Percentiles rank a stretch among this genome's conserved stretches.
These are phyloP conservation scores for Psittacula echo DNA, from an alignment of 2,797 vertebrate genomes.

Conservation along the genomic window DNA sequence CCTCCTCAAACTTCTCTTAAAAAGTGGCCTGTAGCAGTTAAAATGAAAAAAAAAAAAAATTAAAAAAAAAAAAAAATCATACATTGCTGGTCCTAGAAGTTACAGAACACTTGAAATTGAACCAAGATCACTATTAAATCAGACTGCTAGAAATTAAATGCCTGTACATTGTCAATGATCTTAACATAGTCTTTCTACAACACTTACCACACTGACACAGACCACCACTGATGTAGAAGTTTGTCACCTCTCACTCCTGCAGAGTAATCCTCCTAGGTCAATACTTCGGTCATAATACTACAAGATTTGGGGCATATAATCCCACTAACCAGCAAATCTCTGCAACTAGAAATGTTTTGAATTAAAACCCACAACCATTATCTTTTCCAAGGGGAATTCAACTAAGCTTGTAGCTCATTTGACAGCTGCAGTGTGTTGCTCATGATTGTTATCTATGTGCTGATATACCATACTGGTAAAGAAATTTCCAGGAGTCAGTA, in stretches of 20 bases:
- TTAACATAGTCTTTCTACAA: not conserved
- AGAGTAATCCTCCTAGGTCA: not conserved
- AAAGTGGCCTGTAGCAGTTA: not conserved
- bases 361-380: not conserved
- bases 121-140: not conserved
- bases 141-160: not conserved
- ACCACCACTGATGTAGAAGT: not conserved
- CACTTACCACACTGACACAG: not conserved
- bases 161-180: not conserved
- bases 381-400: not conserved
- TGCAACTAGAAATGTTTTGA: not conserved
- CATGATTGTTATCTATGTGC: not conserved
- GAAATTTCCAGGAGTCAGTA: not conserved
- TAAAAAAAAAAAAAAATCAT: not conserved
- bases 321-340: not conserved
- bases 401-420: not conserved
- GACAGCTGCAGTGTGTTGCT: not conserved
- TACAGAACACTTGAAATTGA: slow-evolving; percentile 26
- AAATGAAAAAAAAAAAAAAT: not conserved
- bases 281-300: not conserved
- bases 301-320: not conserved
- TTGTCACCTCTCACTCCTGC: slow-evolving; percentile 23
- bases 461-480: not conserved
- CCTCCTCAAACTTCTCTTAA: not conserved
- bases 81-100: not conserved